phyloP scores from a whole-genome alignment of 2,888 invertebrate species.

The Thumatha senex region DNA sequence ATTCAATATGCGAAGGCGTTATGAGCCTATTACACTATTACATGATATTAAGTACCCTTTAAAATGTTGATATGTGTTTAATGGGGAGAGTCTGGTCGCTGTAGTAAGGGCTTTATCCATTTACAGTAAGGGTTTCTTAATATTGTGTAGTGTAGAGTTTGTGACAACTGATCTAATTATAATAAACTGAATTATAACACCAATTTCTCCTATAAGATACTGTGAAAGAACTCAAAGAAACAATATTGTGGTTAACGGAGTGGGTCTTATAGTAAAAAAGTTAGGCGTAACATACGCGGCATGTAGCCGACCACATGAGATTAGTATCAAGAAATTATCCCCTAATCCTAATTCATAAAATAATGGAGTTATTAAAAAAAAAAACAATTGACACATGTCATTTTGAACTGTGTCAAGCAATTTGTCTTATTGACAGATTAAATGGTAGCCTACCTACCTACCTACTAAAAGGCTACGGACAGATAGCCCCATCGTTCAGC shows the following conservation, averaged over 20 bases:
- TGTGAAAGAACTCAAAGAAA: neutral
- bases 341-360: neutral
- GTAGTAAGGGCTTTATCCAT: no score
- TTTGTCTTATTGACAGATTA: neutral
- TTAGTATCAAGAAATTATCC: neutral
- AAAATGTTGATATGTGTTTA: no score
- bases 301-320: neutral
- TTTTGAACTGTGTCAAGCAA: neutral
- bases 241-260: constrained; percentile 1
- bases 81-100: no score
- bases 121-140: no score
- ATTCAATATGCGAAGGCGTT: constrained; percentile 6
- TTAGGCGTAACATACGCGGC: neutral
- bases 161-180: constrained; percentile 9
- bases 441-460: neutral
- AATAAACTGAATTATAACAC: constrained; percentile 7
- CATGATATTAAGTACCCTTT: no score
- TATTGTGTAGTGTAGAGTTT: neutral
- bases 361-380: neutral
- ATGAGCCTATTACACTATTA: no score
- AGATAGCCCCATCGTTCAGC: no score
- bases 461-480: no score
- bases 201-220: constrained; percentile 4
- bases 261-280: neutral
- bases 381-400: neutral